phyloP scores from a whole-genome alignment of 2,797 vertebrate species.

The Hoplostethus mediterraneus region DNA sequence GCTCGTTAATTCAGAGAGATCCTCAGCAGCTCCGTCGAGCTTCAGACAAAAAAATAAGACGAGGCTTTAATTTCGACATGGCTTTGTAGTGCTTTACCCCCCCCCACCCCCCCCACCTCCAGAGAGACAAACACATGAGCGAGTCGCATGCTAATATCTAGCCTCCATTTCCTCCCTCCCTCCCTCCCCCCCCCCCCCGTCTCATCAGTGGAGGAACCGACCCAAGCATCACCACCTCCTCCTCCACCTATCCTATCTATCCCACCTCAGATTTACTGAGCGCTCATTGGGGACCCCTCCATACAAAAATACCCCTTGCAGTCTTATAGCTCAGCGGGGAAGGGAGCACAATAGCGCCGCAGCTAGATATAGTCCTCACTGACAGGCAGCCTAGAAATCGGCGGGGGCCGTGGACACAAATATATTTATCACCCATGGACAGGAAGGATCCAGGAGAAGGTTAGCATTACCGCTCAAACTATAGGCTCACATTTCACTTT shows the following conservation, averaged over 20 bases:
- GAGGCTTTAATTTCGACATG: conserved; percentile 65
- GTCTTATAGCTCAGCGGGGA: conserved; percentile 59
- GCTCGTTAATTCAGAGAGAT: conserved; percentile 69
- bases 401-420: conserved; percentile 60
- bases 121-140: conserved; percentile 67
- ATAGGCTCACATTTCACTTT: too few species aligned
- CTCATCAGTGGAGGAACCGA: conserved; percentile 29
- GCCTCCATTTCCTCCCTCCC: conserved; percentile 33
- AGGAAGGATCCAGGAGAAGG: conserved; percentile 52
- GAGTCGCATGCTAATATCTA: conserved; percentile 65
- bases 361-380: conserved; percentile 69
- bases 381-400: conserved; percentile 62
- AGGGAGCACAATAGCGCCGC: conserved; percentile 55
- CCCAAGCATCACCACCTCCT: conserved; percentile 27
- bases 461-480: neutral
- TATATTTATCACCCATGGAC: conserved; percentile 70
- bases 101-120: conserved; percentile 24
- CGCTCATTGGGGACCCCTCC: conserved; percentile 62
- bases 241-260: neutral
- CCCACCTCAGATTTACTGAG: conserved; percentile 57
- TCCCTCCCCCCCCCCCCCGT: neutral
- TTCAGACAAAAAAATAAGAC: conserved; percentile 60
- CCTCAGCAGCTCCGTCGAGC: conserved; percentile 49
- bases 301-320: conserved; percentile 68
- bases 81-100: conserved; percentile 66